phyloP scores from a whole-genome alignment of 2,888 invertebrate species.

The Caenorhabditis sp. region DNA sequence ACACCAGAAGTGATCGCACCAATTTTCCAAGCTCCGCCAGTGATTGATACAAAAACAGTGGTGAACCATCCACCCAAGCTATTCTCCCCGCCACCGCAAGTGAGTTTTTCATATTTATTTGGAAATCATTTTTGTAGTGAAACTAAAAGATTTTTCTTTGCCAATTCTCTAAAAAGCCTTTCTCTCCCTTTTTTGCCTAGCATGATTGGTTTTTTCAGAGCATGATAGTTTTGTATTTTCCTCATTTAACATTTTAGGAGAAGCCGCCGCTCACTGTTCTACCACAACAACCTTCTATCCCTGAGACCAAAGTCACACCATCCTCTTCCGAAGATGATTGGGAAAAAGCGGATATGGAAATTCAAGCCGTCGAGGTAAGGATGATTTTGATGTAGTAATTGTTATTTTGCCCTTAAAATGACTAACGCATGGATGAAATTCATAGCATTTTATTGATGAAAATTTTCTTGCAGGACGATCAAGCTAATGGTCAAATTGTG shows the following conservation, averaged over 20 bases:
- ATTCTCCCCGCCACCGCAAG: slow-evolving; percentile 1
- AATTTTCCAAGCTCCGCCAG: too few species aligned
- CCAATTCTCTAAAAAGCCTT: too few species aligned
- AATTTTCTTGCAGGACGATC: not conserved
- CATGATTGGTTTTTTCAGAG: slow-evolving; percentile 4
- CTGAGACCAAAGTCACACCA: slow-evolving; percentile 28
- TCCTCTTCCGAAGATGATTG: slow-evolving; percentile 43
- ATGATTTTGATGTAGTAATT: slow-evolving; percentile 14
- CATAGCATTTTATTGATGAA: not conserved
- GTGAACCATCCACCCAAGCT: not conserved
- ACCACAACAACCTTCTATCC: not conserved
- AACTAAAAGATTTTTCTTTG: too few species aligned
- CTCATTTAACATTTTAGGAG: slow-evolving; percentile 15
- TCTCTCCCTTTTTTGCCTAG: not conserved
- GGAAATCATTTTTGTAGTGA: too few species aligned
- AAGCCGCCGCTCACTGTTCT: slow-evolving; percentile 12
- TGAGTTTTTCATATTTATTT: too few species aligned
- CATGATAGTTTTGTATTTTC: slow-evolving; percentile 12
- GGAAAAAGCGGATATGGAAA: slow-evolving; percentile 43
- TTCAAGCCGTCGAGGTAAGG: slow-evolving; percentile 30
- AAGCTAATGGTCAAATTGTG: not conserved
- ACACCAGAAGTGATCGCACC: too few species aligned
- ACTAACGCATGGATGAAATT: not conserved
- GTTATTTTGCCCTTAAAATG: not conserved
- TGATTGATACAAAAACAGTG: not conserved